Evolutionary conservation across 2,888 invertebrate genomes (phyloP), one percentile per base, ranked within the genome.

Genomic region (Polydrusus tereticollis): DNA sequence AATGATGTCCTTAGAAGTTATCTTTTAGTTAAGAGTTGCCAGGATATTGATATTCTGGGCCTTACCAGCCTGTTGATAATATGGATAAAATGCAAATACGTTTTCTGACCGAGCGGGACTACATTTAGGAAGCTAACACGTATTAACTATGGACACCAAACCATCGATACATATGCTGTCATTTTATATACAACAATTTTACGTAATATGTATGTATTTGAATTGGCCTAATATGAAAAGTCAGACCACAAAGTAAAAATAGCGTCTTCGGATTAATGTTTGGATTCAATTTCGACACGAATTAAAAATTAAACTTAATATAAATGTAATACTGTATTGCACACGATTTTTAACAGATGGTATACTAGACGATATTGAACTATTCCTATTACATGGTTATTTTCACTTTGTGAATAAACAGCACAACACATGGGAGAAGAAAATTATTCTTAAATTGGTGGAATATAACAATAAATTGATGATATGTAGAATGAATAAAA

Each of bases 131-230:
- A 71, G 71, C 71, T 71, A 71, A 71, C 71, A 71, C 71, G 65
- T 29, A 59, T 60, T 43, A 52, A 65, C 64, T 71, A 70, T 69
- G 69, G 73, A 69, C 69, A 73, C 79, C 73, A 77, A 73, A 69
- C 72, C 68, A 68, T 68, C 65, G 55, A 69, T 73, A 69, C 69
- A 72, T 68, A 68, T 68, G 79, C 72, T 82, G 81, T 81, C 82
- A 82, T 80, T 81, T 80, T 84, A 83, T 84, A 81, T 84, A 84
- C 83, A 83, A 82, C 82, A 81, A 80, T 78, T 63, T 36, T 62
- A 63, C 55, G 55, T 70, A 55, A 64, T 70, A 67, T 68, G 20
- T 50, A 60, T 68, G 20, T 50, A 60, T 68, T 52, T 60, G 52
- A 68, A 68, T 21, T 69, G 29, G 62, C 41, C 62, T 69, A 66